Conservation (phyloP, 2,113 vertebrate species). For the Phylloscopus whistleri region DNA sequence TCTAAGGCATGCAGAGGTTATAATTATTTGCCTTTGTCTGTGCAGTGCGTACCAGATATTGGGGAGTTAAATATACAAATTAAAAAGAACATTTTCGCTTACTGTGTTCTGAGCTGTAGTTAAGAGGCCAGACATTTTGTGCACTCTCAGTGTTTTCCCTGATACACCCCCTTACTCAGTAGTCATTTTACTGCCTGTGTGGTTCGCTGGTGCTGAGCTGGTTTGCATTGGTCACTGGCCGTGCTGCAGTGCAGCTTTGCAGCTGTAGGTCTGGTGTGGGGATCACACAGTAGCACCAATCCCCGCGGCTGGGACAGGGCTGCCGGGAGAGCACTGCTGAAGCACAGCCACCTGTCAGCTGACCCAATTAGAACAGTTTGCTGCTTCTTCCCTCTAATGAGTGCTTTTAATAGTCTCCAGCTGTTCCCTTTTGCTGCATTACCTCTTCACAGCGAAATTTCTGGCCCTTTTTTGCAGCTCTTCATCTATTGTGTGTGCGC, state of each 20-base stretch:
- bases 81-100: neutral
- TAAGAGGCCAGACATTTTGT: neutral
- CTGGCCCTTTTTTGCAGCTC: neutral
- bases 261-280: neutral
- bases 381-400: conserved; percentile 36
- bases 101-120: neutral
- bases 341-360: conserved; percentile 63
- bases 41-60: neutral
- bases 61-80: neutral
- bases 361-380: conserved; percentile 42
- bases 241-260: neutral
- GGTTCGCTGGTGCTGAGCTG: rapidly evolving
- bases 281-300: neutral
- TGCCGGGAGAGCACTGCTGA: neutral
- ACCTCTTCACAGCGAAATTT: neutral
- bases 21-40: neutral
- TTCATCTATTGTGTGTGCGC: neutral
- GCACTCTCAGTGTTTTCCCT: neutral
- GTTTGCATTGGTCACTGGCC: rapidly evolving
- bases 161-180: rapidly evolving
- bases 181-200: neutral
- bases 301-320: neutral
- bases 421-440: conserved; percentile 38
- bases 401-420: conserved; percentile 44
- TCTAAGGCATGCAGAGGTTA: neutral